Percentiles rank a stretch among this genome's conserved stretches.
phyloP scores from a whole-genome alignment of 2,888 invertebrate genomes.

The Pandemis heparana region DNA sequence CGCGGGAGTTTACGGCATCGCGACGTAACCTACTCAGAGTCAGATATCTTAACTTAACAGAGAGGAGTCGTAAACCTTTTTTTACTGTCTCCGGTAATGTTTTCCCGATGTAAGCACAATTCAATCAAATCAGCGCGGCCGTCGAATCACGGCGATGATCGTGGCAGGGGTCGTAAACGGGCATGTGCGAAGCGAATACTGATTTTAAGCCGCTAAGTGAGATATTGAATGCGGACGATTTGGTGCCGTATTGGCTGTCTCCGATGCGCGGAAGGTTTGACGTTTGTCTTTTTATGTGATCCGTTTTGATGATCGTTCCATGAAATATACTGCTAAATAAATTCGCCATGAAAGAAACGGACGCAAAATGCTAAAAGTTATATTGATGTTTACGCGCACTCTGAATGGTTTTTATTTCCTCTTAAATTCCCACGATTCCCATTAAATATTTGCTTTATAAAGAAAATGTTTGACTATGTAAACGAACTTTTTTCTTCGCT shows the following conservation, averaged over 20 bases:
- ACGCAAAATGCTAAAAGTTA: neutral
- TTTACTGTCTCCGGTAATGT: constrained; percentile 49
- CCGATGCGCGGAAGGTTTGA: neutral
- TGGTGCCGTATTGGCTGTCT: constrained; percentile 31
- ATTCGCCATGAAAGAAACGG: constrained; percentile 7
- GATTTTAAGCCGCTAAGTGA: constrained; percentile 41
- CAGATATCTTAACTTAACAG: constrained; percentile 36
- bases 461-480: neutral
- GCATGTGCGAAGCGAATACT: constrained; percentile 33
- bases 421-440: neutral
- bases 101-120: constrained; percentile 53
- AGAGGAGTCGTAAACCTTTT: constrained; percentile 47
- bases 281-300: constrained; percentile 26
- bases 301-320: constrained; percentile 22
- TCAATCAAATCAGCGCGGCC: constrained; percentile 49
- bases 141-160: constrained; percentile 16
- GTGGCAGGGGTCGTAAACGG: constrained; percentile 23
- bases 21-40: constrained; percentile 13
- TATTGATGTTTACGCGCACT: neutral
- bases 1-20: constrained; percentile 10
- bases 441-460: too few relatives aligned
- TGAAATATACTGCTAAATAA: constrained; percentile 34
- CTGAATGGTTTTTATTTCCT: neutral
- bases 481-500: too few relatives aligned
- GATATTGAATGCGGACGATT: constrained; percentile 35